A percentile compares a stretch with the other conserved stretches of the same genome.
Conservation (phyloP, 2,797 vertebrate species). For the Liasis olivaceus region DNA sequence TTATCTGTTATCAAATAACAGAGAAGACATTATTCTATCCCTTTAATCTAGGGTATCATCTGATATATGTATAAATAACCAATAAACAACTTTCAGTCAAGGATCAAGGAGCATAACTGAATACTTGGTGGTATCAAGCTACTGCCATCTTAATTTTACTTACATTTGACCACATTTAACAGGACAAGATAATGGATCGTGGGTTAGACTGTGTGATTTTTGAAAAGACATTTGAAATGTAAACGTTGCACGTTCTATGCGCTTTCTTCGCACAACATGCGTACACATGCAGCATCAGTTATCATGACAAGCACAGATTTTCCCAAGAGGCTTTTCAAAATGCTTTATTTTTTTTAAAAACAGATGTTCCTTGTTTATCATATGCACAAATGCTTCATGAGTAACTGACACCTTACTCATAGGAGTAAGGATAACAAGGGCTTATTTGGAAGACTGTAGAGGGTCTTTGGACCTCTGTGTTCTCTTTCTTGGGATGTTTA, state of each 20-base stretch:
- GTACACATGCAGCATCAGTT: conserved; percentile 69
- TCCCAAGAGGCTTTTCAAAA: conserved; percentile 67
- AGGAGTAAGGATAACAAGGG: conserved; percentile 59
- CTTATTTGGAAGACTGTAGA: conserved; percentile 56
- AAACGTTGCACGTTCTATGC: conserved; percentile 62
- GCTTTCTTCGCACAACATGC: conserved; percentile 56
- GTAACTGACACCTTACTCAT: conserved; percentile 62
- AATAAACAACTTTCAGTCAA: conserved; percentile 67
- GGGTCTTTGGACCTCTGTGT: conserved; percentile 47
- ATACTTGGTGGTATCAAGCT: conserved; percentile 63
- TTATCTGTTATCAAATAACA: conserved; percentile 38
- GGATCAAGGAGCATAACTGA: conserved; percentile 58
- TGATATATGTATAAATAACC: conserved; percentile 55
- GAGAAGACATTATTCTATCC: conserved; percentile 20
- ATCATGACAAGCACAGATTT: conserved; percentile 63
- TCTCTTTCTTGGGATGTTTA: conserved; percentile 46
- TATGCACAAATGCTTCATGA: conserved; percentile 62
- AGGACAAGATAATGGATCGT: conserved; percentile 58
- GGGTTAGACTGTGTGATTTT: conserved; percentile 67
- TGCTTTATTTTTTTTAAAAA: conserved; percentile 58
- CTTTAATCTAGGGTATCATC: conserved; percentile 36
- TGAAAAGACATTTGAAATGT: conserved; percentile 70
- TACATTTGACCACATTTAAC: conserved; percentile 70
- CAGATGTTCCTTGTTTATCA: conserved; percentile 55
- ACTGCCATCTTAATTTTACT: conserved; percentile 74